Base-by-base conservation (phyloP, 2,888 invertebrate genomes). In the Capitulum mitella region DNA sequence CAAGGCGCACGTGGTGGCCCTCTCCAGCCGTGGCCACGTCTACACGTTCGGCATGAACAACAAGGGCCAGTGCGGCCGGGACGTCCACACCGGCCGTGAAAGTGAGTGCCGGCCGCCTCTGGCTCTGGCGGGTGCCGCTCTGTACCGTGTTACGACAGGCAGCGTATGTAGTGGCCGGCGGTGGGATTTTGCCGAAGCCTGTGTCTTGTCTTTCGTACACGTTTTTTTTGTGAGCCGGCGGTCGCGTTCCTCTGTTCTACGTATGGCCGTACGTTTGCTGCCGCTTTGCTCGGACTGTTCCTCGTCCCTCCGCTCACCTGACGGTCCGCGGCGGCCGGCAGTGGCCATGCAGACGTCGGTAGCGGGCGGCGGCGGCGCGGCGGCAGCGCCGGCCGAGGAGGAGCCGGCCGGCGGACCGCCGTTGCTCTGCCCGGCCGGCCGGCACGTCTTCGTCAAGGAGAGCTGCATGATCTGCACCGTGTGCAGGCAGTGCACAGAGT, bases 1-100 rank as follows among this genome's bases (percentile, higher is more conserved):
- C 3, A 98, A 98, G 87, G 98, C 98, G 0, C 98, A 98, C 84
- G 93, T 93, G n/a, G 93, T 95, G 0, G 93, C 91, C 0, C 87
- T 98, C 22, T 95, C 93, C 26, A 91, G 90, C 82, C 93, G 93
- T 84, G 98, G 98, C 0, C 92, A 93, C 83, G 91, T 98, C 5
- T 97, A 92, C 85, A 96, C 98, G 0, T 97, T 98, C 86, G 98
- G 98, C 10, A 93, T 98, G 81, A 98, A 98, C 86, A 98, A 98
- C 85, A 96, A 97, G 85, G 97, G 97, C 0, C 98, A 98, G 85
- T 98, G 98, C 86, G 98, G 98, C 8, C 88, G 97, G 81, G 94
- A 94, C 83, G 93, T 81, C 74, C 79, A 80, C 29, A 29, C 58
- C 29, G 58, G 58, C 58, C n/a, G 58, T 6, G 58, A 58, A 29